A percentile compares a stretch with the other conserved stretches of the same genome.
These are phyloP conservation scores for Phasia obesa DNA, from an alignment of 2,888 invertebrate genomes.

Conservation along the genomic window DNA sequence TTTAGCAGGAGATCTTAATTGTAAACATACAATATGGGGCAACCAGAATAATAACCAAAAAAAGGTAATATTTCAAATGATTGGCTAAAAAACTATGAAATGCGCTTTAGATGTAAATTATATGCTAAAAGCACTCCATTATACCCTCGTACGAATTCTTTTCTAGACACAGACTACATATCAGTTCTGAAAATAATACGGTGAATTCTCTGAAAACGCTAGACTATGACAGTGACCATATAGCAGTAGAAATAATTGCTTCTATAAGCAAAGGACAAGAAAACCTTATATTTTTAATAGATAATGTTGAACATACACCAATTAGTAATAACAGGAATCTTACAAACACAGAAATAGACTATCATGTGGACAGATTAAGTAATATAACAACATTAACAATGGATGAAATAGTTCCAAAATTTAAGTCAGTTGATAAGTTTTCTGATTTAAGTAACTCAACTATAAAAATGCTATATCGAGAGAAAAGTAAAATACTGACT, in stretches of 20 bases:
- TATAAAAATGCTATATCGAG: neutral
- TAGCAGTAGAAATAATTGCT: neutral
- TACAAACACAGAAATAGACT: neutral
- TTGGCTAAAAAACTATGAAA: neutral
- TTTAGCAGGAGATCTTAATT: conserved; percentile 34
- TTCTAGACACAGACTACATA: neutral
- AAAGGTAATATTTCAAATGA: conserved; percentile 1
- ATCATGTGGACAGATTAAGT: neutral
- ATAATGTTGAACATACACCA: neutral
- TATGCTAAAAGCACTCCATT: neutral
- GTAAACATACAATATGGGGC: neutral
- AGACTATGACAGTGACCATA: neutral
- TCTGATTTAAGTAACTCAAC: neutral
- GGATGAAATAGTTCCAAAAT: too few relatives aligned
- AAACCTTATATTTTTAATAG: neutral
- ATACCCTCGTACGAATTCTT: neutral
- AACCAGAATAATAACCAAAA: neutral
- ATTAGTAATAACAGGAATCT: too few relatives aligned
- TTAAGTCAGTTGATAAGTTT: neutral
- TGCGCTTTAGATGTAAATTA: conserved; percentile 2
- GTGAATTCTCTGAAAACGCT: neutral
- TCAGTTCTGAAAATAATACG: neutral
- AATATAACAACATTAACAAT: neutral
- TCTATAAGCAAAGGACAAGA: neutral
- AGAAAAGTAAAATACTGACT: conserved; percentile 3